Conservation (phyloP, 2,888 invertebrate genomes). For the Lysandra bellargus region DNA sequence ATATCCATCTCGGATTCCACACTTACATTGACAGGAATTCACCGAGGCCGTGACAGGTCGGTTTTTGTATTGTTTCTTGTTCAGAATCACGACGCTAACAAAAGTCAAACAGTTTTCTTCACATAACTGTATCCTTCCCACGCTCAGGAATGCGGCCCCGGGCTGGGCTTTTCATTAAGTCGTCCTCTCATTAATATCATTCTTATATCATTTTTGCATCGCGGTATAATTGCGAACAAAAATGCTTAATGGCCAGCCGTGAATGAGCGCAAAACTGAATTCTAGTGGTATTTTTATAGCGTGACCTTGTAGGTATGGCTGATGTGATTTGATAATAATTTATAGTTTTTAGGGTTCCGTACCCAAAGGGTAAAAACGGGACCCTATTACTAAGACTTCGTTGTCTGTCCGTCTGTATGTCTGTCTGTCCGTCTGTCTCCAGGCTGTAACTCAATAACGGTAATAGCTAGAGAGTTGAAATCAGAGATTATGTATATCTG, state of each 20-base stretch:
- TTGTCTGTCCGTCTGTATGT: no score
- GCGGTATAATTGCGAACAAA: conserved; percentile 38
- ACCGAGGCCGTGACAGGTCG: neutral
- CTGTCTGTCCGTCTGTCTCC: no score
- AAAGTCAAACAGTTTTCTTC: conserved; percentile 67
- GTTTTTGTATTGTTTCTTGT: conserved; percentile 19
- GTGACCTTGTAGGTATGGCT: neutral
- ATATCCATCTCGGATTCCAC: neutral
- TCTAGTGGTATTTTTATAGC: conserved; percentile 11
- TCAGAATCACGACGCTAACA: conserved; percentile 49
- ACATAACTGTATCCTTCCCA: conserved; percentile 68
- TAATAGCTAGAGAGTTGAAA: no score
- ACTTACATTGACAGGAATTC: neutral
- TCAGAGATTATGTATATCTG: no score
- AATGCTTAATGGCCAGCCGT: conserved; percentile 37
- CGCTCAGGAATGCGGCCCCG: conserved; percentile 54
- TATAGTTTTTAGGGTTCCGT: neutral
- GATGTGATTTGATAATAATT: neutral
- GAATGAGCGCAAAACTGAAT: conserved; percentile 11
- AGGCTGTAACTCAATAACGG: no score
- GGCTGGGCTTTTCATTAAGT: conserved; percentile 45
- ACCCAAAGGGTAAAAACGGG: no score
- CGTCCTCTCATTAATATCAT: conserved; percentile 46
- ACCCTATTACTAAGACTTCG: no score
- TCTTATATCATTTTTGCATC: conserved; percentile 48